Conservation (phyloP, 2,888 invertebrate genomes). For the Acholoe squamosa region DNA sequence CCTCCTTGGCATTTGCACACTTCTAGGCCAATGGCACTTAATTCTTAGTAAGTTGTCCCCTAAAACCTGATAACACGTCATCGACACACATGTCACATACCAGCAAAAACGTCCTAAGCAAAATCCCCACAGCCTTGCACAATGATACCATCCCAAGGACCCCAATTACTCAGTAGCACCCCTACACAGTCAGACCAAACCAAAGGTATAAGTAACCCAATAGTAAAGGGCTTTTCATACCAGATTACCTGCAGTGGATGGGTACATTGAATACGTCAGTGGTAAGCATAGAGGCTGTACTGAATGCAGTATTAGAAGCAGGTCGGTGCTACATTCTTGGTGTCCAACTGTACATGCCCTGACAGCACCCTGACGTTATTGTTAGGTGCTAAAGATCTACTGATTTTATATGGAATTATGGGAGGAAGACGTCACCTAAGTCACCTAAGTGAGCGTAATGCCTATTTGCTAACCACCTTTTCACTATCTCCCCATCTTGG, state of each 20-base stretch:
- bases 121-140: not conserved
- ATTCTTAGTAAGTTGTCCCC: too few species aligned
- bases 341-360: too few species aligned
- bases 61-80: too few species aligned
- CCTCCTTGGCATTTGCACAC: not conserved
- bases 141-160: not conserved
- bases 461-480: too few species aligned
- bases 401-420: not conserved
- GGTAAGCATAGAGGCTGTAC: too few species aligned
- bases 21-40: too few species aligned
- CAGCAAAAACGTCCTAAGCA: not conserved
- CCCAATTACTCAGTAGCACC: not conserved
- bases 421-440: not conserved
- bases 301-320: too few species aligned
- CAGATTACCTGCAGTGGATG: not conserved
- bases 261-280: not conserved
- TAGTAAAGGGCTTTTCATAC: not conserved
- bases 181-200: not conserved
- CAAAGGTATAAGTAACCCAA: not conserved
- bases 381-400: not conserved
- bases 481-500: too few species aligned
- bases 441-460: too few species aligned
- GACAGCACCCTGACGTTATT: too few species aligned
- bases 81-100: not conserved
- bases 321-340: too few species aligned